Evolutionary conservation across 2,113 vertebrate species (phyloP).

Genomic region (Axis porcinus): DNA sequence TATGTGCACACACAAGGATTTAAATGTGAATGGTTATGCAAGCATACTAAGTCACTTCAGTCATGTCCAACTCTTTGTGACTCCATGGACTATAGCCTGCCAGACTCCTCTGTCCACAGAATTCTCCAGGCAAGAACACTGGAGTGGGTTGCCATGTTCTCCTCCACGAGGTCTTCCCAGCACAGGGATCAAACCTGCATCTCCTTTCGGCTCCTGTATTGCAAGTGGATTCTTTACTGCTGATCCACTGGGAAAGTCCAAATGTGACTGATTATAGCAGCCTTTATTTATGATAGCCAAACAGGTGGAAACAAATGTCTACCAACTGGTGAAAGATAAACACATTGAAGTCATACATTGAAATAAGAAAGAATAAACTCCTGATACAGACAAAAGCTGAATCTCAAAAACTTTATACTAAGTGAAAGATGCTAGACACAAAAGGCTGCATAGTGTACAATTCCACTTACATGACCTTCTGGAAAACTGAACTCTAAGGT

Average conservation of each 20-base stretch:
- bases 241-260: not conserved
- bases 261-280: not conserved
- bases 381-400: not conserved
- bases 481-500: not conserved
- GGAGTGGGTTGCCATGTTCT: not conserved
- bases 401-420: not conserved
- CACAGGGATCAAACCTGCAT: not conserved
- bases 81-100: not conserved
- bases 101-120: not conserved
- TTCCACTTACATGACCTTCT: not conserved
- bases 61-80: not conserved
- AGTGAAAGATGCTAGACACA: not conserved
- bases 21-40: not conserved
- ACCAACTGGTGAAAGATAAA: not conserved
- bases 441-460: not conserved
- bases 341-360: not conserved
- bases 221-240: not conserved
- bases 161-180: not conserved
- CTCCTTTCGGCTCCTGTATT: not conserved
- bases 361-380: not conserved
- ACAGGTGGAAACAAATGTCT: not conserved
- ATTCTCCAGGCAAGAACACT: not conserved
- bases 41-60: not conserved
- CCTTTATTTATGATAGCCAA: not conserved
- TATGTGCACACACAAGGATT: not conserved